Base-by-base conservation (phyloP, 2,797 vertebrate species). In the Telmatherina bonti region DNA sequence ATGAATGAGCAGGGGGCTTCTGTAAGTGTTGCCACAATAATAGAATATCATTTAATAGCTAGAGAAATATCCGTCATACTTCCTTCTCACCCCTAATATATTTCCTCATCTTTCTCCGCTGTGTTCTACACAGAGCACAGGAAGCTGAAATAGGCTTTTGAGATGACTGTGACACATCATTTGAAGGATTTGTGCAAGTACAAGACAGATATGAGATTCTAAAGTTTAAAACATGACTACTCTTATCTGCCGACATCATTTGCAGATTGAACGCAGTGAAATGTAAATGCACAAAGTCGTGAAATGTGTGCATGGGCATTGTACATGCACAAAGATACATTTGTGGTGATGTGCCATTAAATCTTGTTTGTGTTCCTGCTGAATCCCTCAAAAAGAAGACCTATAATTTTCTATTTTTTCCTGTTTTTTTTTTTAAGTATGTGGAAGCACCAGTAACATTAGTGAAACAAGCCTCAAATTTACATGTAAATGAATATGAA, bases 51-150 rank as follows among this genome's bases (percentile, higher is more conserved):
- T 74, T 68, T 30, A 61, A 72, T 0, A 64, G 62, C 36, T 31
- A 66, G 36, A 65, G 72, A 64, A 65, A 67, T 27, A 75, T 63
- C 62, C 16, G 53, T 53, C 62, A 74, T 51, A 31, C 64, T 54
- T 2, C 24, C 41, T 60, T 59, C 45, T 13, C 20, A 15, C 13
- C 33, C 45, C 1, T 6, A 38, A 4, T 24, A 29, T 26, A 29
- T 55, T 61, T 55, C 12, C 13, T 33, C n/a, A 31, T 57, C 70
- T 29, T 3, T 59, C 29, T 33, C n/a, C 10, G 52, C 51, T 8
- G 11, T 36, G 29, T 15, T 62, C 27, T 30, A n/a, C 60, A 24
- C 22, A 29, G 47, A 66, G 72, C 24, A 56, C 73, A 66, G 64
- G 38, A 76, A 64, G 68, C 1, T 33, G 70, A 76, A 53, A 74